A percentile compares a stretch with the other conserved stretches of the same genome.
Evolutionary conservation across 2,888 invertebrate species (phyloP).

Genomic region (Drosophila algonquin): DNA sequence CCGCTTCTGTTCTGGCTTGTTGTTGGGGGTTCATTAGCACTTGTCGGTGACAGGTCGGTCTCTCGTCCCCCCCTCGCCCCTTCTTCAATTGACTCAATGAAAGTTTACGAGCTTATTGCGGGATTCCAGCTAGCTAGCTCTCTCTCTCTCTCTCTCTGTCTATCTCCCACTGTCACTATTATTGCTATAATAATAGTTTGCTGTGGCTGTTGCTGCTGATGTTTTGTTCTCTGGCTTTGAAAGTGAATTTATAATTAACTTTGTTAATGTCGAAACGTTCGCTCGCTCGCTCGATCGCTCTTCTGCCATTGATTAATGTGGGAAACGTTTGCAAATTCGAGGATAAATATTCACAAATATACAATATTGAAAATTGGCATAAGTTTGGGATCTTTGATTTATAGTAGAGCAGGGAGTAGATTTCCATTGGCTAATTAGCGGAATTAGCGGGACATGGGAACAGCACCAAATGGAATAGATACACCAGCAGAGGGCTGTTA

Average conservation of each 20-base stretch:
- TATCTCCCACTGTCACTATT: slow-evolving; percentile 9
- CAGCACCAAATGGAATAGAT: too few relatives aligned
- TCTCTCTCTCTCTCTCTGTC: too few relatives aligned
- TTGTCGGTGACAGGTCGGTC: slow-evolving; percentile 59
- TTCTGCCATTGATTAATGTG: slow-evolving; percentile 64
- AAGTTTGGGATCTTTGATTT: not conserved
- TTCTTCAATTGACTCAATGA: slow-evolving; percentile 66
- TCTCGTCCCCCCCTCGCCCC: slow-evolving; percentile 2
- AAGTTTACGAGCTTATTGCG: slow-evolving; percentile 56
- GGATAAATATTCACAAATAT: slow-evolving; percentile 12
- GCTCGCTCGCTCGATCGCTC: not conserved
- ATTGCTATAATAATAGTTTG: slow-evolving; percentile 3
- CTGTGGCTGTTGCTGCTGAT: slow-evolving; percentile 17
- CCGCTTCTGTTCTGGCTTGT: slow-evolving; percentile 10
- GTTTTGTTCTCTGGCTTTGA: slow-evolving; percentile 43
- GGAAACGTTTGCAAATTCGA: slow-evolving; percentile 39
- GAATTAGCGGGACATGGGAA: too few relatives aligned
- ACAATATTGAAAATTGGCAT: slow-evolving; percentile 11
- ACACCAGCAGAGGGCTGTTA: too few relatives aligned
- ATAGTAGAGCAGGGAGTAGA: not conserved
- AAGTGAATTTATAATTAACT: slow-evolving; percentile 72
- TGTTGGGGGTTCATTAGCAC: slow-evolving; percentile 71
- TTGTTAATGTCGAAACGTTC: slow-evolving; percentile 29
- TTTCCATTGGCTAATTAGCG: not conserved
- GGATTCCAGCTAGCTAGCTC: slow-evolving; percentile 11